Conservation (phyloP, 2,797 vertebrate species). For the Lerista edwardsae region DNA sequence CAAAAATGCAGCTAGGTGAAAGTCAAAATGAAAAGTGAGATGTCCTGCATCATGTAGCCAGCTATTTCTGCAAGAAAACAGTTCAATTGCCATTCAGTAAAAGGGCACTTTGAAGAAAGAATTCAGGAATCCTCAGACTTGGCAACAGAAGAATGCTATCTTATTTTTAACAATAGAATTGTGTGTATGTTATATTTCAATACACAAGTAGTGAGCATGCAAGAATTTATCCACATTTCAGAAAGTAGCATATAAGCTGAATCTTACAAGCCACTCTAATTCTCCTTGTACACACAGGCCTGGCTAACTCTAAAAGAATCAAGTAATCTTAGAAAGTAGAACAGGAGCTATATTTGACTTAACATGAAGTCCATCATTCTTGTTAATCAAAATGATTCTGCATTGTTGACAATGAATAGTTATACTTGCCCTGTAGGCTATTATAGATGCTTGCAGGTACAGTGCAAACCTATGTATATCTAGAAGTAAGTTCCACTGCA, state of each 20-base stretch:
- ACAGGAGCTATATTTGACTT: constrained; percentile 28
- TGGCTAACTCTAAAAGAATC: fast-evolving
- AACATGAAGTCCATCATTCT: constrained; percentile 51
- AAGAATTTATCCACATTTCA: fast-evolving
- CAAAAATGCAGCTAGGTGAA: not conserved
- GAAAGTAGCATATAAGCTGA: not conserved
- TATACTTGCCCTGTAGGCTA: not conserved
- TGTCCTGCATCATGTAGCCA: not conserved
- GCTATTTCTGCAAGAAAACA: not conserved
- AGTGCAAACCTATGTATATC: not conserved
- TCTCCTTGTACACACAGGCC: not conserved
- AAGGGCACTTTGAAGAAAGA: not conserved
- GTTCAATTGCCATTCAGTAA: constrained; percentile 1
- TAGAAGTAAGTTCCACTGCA: not conserved
- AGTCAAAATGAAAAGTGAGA: not conserved
- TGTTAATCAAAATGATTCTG: not conserved
- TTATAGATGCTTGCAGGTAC: not conserved
- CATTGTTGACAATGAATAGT: not conserved
- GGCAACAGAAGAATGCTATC: not conserved
- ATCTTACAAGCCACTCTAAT: not conserved
- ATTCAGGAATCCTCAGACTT: not conserved
- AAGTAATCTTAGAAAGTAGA: constrained; percentile 10
- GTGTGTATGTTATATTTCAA: fast-evolving
- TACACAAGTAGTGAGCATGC: not conserved
- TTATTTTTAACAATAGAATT: not conserved